phyloP scores from a whole-genome alignment of 2,888 invertebrate species.

The Drosophila ustulata region DNA sequence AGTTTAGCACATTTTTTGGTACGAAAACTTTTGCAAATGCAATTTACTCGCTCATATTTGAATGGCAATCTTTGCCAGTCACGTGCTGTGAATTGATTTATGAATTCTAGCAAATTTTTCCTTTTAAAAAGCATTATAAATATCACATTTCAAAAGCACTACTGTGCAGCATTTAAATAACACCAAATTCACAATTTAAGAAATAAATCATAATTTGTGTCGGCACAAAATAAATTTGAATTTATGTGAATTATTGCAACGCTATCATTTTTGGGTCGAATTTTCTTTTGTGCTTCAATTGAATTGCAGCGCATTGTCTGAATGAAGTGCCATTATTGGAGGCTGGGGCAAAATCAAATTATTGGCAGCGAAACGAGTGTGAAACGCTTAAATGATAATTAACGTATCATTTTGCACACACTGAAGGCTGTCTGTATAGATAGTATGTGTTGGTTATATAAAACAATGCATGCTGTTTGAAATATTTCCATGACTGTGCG shows the following conservation, averaged over 20 bases:
- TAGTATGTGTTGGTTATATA: constrained; percentile 5
- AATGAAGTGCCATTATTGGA: constrained; percentile 3
- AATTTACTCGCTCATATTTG: not conserved
- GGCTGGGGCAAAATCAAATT: constrained; percentile 3
- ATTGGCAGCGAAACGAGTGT: constrained; percentile 9
- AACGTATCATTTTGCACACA: constrained; percentile 24
- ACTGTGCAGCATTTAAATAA: no score
- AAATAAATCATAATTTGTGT: no score
- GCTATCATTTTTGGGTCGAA: no score
- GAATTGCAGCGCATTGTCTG: not conserved
- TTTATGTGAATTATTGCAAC: no score
- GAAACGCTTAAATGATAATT: constrained; percentile 28
- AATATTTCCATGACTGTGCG: constrained; percentile 10
- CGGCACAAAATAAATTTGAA: no score
- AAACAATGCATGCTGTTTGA: constrained; percentile 13
- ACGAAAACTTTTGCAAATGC: not conserved
- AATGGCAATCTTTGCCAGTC: not conserved
- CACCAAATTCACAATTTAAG: no score
- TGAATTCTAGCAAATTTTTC: no score
- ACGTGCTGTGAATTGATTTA: no score
- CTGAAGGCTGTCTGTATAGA: not conserved
- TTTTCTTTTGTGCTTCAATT: not conserved
- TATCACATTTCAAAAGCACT: no score
- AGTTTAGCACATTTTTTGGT: constrained; percentile 10
- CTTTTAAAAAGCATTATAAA: no score